Evolutionary conservation across 2,888 invertebrate species (phyloP), one percentile per base, ranked within the genome.

Genomic region (Macaria liturata): DNA sequence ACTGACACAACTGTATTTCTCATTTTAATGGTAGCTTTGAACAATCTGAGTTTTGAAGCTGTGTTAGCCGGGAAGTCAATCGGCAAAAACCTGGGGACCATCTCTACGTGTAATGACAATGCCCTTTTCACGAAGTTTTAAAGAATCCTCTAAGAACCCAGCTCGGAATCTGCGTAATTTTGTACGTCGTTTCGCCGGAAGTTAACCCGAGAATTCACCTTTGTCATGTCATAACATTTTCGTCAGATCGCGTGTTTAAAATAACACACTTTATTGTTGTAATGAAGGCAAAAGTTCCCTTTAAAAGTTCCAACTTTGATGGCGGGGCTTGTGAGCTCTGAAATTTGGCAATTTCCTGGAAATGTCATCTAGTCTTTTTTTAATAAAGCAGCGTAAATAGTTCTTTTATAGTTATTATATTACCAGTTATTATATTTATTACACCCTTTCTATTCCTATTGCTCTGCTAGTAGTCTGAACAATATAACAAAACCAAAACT

Each of bases 171-270:
- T 67, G 65, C 65, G 68, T 69, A 72, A 78, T 71, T 72, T 71
- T 65, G 65, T 61, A 54, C 68, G 66, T 65, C 61, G 64, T 70
- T 42, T 70, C 61, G 60, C 46, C 54, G 48, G 60, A 66, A 62
- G 66, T 67, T 65, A 62, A 61, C 64, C 49, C 54, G 67, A 66
- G 72, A 71, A 74, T 75, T 68, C 71, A 68, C 71, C 76, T 75
- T 75, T 76, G 73, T 72, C 72, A 71, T 69, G 72, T 71, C 71
- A 70, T 69, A 66, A 69, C 63, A 64, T 70, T 76, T 70, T 70
- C 64, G 59, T 51, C 40, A 46, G 57, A 52, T 54, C 42, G 51
- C 51, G 51, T 51, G 51, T 51, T 51, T 51, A 37, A 51, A 51
- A 51, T 51, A 51, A 51, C 45, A 39, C 51, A 31, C 51, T 51